A percentile compares a stretch with the other conserved stretches of the same genome.
phyloP scores from a whole-genome alignment of 2,113 vertebrate species.

The Nibea coibor region DNA sequence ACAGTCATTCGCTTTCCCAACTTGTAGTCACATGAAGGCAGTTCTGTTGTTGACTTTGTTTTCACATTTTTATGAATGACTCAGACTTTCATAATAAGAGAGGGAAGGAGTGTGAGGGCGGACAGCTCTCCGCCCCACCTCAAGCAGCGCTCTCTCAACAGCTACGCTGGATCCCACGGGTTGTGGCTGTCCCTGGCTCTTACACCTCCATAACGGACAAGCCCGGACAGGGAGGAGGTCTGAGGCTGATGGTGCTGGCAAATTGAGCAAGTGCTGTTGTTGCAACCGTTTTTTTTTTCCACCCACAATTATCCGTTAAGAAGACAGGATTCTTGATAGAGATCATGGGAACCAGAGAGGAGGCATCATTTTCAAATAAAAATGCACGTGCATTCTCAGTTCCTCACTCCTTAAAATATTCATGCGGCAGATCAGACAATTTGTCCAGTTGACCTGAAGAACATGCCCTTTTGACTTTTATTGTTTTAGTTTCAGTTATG shows the following conservation, averaged over 20 bases:
- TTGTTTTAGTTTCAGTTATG: too few relatives aligned
- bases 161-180: constrained; percentile 46
- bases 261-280: constrained; percentile 37
- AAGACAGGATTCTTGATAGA: neutral
- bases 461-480: too few relatives aligned
- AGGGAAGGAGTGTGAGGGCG: constrained; percentile 12
- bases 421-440: neutral
- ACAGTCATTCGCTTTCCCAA: constrained; percentile 33
- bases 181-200: constrained; percentile 8
- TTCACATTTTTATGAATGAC: constrained; percentile 73
- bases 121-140: constrained; percentile 48
- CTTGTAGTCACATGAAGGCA: constrained; percentile 67
- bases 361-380: neutral
- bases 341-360: neutral
- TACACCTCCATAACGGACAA: constrained; percentile 42
- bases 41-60: constrained; percentile 63
- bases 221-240: constrained; percentile 51
- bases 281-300: constrained; percentile 16
- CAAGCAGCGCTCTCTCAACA: constrained; percentile 27
- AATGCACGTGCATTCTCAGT: neutral
- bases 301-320: neutral
- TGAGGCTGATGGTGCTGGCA: neutral
- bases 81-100: constrained; percentile 55
- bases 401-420: neutral
- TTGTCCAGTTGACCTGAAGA: too few relatives aligned